A percentile compares a stretch with the other conserved stretches of the same genome.
These are phyloP conservation scores for Macrosteles quadrilineatus DNA, from an alignment of 1,140 invertebrate genomes.

Conservation along the genomic window DNA sequence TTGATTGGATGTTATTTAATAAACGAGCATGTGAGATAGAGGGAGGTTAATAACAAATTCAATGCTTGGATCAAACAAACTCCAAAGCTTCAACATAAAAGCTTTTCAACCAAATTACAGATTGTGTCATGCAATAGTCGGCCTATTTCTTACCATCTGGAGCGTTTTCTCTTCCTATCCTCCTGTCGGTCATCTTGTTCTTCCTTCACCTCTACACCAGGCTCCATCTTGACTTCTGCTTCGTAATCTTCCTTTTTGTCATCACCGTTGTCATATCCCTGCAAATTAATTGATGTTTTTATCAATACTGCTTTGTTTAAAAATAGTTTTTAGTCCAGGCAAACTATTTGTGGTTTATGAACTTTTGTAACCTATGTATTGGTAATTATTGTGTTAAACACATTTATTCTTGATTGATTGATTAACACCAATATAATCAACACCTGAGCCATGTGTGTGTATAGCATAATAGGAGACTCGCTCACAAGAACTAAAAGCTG, in stretches of 20 bases:
- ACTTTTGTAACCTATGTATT: neutral
- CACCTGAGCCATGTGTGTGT: no score
- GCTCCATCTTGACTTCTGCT: conserved; percentile 35
- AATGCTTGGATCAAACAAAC: no score
- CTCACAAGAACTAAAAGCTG: no score
- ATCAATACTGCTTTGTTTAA: neutral
- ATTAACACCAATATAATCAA: no score
- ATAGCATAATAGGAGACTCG: no score
- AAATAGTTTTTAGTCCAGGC: neutral
- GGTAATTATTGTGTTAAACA: neutral
- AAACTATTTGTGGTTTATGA: neutral
- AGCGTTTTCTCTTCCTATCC: conserved; percentile 40
- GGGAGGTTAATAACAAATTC: no score
- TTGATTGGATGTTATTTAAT: no score
- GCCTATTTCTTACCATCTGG: conserved; percentile 49
- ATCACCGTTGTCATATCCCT: neutral
- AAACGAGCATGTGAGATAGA: no score
- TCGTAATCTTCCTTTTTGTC: conserved; percentile 25
- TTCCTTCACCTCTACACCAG: conserved; percentile 43
- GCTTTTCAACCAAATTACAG: no score
- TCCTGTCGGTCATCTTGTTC: conserved; percentile 38
- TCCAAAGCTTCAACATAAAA: no score
- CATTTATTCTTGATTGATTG: no score
- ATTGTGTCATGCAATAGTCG: no score
- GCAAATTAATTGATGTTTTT: neutral